Evolutionary conservation across 2,888 invertebrate species (phyloP), one percentile per base, ranked within the genome.

Genomic region (Limnephilus marmoratus): DNA sequence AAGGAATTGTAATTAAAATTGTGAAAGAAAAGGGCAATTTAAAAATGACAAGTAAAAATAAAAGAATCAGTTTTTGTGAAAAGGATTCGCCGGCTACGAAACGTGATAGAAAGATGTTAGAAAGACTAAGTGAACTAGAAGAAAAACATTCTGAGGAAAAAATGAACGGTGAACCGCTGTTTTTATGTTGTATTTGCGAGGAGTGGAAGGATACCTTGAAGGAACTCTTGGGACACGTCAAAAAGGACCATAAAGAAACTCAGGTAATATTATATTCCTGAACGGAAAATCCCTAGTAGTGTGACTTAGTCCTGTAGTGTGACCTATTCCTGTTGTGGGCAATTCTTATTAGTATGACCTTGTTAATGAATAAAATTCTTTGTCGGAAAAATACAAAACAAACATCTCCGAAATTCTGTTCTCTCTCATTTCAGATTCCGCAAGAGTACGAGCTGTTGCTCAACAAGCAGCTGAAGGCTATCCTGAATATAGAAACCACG

Each of bases 401-500:
- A 82, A 82, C 29, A 29, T 4, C 11, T n/a, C 31, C 7, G 15
- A 81, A 81, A 85, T 34, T 85, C 24, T 34, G 1, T 24, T 34
- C 29, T 24, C 11, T 41, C 9, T 85, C 12, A 41, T 90, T 91
- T 29, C 88, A 92, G 92, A 31, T 92, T 34, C 90, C 92, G 1
- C 34, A 81, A 15, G 92, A 92, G n/a, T 81, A 91, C 18, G 91
- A 91, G 49, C 41, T 31, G 7, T 81, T 90, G 49, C 88, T 92
- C 13, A 85, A 82, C 68, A 92, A 85, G 31, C 93, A 93, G 87
- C 80, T 85, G 88, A 45, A 90, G 24, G 90, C 91, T 24, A 92
- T 93, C n/a, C 53, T 91, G 31, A 91, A 93, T 24, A 89, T 93
- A 37, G 92, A 93, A 89, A 92, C 85, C n/a, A 85, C 92, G 7